A percentile compares a stretch with the other conserved stretches of the same genome.
These are phyloP conservation scores for Chelon labrosus DNA, from an alignment of 2,797 vertebrate species.

Conservation along the genomic window DNA sequence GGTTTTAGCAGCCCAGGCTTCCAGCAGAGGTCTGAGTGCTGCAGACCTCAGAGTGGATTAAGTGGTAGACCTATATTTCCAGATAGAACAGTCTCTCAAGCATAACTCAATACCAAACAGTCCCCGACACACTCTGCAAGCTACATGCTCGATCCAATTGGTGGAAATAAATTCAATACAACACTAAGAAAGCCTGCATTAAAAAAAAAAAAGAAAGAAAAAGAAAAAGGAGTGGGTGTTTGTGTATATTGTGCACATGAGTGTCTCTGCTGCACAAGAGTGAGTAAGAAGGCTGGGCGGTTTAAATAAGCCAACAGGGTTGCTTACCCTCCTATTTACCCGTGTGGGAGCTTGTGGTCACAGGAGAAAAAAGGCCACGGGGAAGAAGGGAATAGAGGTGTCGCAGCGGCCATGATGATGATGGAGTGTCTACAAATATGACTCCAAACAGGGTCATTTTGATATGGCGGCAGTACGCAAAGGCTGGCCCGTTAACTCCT, in stretches of 20 bases:
- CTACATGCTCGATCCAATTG: constrained; percentile 72
- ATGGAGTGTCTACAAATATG: constrained; percentile 88
- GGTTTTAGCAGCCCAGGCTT: constrained; percentile 61
- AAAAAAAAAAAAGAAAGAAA: constrained; percentile 18
- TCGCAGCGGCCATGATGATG: constrained; percentile 81
- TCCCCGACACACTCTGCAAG: constrained; percentile 71
- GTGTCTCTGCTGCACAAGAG: constrained; percentile 56
- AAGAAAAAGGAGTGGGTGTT: constrained; percentile 24
- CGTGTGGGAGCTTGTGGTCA: constrained; percentile 65
- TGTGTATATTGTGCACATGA: constrained; percentile 43
- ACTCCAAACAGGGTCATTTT: constrained; percentile 88
- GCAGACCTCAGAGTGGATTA: constrained; percentile 70
- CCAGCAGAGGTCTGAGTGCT: constrained; percentile 57
- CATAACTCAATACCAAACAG: constrained; percentile 79
- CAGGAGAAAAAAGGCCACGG: constrained; percentile 76
- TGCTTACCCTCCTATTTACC: constrained; percentile 74
- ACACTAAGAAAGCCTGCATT: constrained; percentile 57
- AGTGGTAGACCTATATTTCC: constrained; percentile 69
- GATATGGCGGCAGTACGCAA: constrained; percentile 80
- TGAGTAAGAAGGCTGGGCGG: constrained; percentile 63
- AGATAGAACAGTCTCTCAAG: constrained; percentile 73
- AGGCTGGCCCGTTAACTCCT: constrained; percentile 84
- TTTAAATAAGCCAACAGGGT: constrained; percentile 80
- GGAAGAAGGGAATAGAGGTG: constrained; percentile 80
- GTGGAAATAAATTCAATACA: constrained; percentile 75